Evolutionary conservation across 1,140 invertebrate species (phyloP).

Genomic region (Tachypleus tridentatus): DNA sequence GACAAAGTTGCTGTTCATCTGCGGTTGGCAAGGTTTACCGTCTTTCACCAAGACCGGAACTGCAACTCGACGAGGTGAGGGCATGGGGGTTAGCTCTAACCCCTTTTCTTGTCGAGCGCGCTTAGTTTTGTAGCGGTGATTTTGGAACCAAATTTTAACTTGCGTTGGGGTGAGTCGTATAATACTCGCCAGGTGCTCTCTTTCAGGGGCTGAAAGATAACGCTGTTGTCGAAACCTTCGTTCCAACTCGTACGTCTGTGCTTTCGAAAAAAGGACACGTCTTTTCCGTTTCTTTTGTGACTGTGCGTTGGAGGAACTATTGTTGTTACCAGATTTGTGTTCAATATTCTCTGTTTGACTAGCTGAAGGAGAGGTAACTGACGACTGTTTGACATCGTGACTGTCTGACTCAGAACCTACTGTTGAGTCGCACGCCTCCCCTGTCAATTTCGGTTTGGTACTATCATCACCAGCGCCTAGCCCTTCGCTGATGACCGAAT

Average conservation of each 20-base stretch:
- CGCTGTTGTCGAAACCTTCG: conserved; percentile 64
- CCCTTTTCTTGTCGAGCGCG: conserved; percentile 80
- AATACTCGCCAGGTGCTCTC: conserved; percentile 48
- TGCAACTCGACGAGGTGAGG: conserved; percentile 76
- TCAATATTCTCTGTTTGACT: too few species aligned
- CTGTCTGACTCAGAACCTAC: too few species aligned
- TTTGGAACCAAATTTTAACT: conserved; percentile 96
- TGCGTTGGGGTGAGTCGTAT: conserved; percentile 46
- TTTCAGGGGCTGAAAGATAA: conserved; percentile 52
- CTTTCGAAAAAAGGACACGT: conserved; percentile 94
- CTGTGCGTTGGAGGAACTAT: not conserved
- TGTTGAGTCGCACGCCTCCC: too few species aligned
- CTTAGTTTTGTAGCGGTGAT: conserved; percentile 89
- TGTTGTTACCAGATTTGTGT: too few species aligned
- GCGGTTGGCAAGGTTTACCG: conserved; percentile 65
- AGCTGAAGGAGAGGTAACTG: too few species aligned
- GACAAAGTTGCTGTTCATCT: conserved; percentile 14
- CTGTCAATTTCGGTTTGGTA: too few species aligned
- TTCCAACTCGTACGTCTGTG: conserved; percentile 86
- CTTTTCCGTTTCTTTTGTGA: conserved; percentile 78
- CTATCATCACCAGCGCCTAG: too few species aligned
- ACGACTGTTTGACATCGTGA: too few species aligned
- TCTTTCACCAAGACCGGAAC: conserved; percentile 85
- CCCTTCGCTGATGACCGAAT: too few species aligned
- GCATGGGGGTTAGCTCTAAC: conserved; percentile 40